Evolutionary conservation across 2,113 vertebrate species (phyloP).

Genomic region (Microcebus murinus): DNA sequence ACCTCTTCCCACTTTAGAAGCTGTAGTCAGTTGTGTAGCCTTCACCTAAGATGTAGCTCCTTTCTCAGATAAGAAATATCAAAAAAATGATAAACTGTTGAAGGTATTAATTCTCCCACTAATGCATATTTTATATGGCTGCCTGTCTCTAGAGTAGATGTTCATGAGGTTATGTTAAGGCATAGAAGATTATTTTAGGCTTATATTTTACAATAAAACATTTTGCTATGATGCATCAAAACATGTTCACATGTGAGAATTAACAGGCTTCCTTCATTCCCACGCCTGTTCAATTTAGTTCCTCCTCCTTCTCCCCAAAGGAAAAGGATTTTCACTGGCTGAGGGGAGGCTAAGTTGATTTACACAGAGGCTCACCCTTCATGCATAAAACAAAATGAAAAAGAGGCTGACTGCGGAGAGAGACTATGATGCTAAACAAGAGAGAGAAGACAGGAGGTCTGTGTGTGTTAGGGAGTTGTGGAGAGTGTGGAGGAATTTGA

Average conservation of each 20-base stretch:
- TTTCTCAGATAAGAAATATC: background rate
- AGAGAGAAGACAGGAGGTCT: background rate
- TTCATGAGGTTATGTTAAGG: background rate
- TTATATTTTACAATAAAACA: background rate
- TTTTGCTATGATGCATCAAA: background rate
- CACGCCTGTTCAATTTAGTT: background rate
- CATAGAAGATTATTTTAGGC: background rate
- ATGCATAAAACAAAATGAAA: background rate
- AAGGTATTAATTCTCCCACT: background rate
- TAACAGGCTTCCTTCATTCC: background rate
- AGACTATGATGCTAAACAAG: background rate
- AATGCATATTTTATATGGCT: background rate
- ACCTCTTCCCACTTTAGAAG: background rate
- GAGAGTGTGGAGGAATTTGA: background rate
- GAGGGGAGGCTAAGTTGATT: background rate
- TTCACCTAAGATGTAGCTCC: background rate
- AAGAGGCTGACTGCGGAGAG: background rate
- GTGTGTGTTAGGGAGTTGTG: background rate
- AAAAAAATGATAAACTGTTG: background rate
- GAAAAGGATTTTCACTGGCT: background rate
- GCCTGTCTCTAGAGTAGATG: background rate
- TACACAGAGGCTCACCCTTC: background rate
- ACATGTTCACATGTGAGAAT: background rate
- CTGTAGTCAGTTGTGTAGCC: background rate
- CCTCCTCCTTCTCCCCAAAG: background rate